Base-by-base conservation (phyloP, 2,797 vertebrate genomes). In the Sorex maritimensis region DNA sequence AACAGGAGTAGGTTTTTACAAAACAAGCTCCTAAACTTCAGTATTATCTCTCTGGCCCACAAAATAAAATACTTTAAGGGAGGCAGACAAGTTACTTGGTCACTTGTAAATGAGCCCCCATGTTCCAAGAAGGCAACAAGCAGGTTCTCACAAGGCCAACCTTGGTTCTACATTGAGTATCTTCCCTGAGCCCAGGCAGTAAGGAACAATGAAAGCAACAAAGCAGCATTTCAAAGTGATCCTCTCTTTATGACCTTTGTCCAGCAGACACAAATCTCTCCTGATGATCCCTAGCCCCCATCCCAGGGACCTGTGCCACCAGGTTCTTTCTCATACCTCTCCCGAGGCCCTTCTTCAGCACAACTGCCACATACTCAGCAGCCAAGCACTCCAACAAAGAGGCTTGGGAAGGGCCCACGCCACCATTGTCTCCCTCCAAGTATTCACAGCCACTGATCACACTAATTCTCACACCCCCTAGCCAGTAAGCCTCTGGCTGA, bases 191-290 rank as follows among this genome's bases (percentile, higher is more conserved):
- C 91, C 58, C 81, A 28, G 4, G 82, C 41, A 19, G 26, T 74
- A 34, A 61, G 61, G 38, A 94, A 65, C 41, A 92, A 75, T 34
- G 44, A 6, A 63, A 3, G 28, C 65, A 61, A 92, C n/a, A 78
- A 24, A 69, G 41, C 24, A 71, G 75, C 7, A 19, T 77, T 71
- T 94, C 61, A 58, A 30, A 65, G 7, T 19, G 21, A 49, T 63
- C 41, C 68, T 81, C 21, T 67, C 7, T 78, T 34, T 23, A 26
- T 28, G 24, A 71, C 38, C 41, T 85, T 82, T 68, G 58, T 21
- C 61, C 41, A 75, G n/a, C 24, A 61, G 78, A 1, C 61, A 65
- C 30, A 75, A 81, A 38, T 49, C 46, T 86, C 49, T 46, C 38
- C 14, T 38, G 24, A 49, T 44, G 21, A 26, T 30, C 86, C 74